phyloP scores from a whole-genome alignment of 1,140 invertebrate species.

The Plutomurus gul region DNA sequence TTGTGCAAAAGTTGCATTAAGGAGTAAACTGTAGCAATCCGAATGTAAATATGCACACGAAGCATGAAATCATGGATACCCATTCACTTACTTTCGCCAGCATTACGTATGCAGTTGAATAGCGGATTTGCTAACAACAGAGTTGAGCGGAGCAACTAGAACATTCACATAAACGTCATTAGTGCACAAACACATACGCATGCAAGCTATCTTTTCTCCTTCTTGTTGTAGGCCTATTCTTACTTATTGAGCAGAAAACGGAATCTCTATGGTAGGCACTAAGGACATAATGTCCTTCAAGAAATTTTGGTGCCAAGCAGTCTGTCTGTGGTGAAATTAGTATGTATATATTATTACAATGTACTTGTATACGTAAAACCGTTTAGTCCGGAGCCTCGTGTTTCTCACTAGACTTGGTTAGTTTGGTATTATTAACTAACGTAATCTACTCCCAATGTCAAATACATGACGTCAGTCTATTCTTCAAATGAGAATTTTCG shows the following conservation, averaged over 20 bases:
- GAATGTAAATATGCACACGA: not conserved
- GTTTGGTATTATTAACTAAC: not conserved
- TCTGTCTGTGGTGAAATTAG: not conserved
- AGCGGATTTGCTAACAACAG: no score
- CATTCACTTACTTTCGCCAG: no score
- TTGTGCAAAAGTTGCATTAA: not conserved
- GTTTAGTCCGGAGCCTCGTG: not conserved
- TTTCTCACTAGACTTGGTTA: not conserved
- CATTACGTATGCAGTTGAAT: no score
- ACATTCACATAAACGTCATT: no score
- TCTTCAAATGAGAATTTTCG: no score
- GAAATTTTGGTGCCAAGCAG: slow-evolving; percentile 19
- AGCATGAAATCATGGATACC: not conserved
- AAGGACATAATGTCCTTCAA: slow-evolving; percentile 18
- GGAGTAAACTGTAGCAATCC: not conserved
- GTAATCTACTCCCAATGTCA: not conserved
- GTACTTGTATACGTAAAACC: not conserved
- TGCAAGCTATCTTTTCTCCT: no score
- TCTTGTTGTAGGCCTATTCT: no score
- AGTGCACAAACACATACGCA: no score
- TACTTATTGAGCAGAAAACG: no score
- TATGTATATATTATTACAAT: not conserved
- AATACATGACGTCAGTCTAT: no score
- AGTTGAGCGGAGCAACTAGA: no score
- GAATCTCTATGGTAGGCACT: not conserved